These are phyloP conservation scores for Chroicocephalus ridibundus DNA, from an alignment of 2,113 vertebrate genomes.

Conservation along the genomic window DNA sequence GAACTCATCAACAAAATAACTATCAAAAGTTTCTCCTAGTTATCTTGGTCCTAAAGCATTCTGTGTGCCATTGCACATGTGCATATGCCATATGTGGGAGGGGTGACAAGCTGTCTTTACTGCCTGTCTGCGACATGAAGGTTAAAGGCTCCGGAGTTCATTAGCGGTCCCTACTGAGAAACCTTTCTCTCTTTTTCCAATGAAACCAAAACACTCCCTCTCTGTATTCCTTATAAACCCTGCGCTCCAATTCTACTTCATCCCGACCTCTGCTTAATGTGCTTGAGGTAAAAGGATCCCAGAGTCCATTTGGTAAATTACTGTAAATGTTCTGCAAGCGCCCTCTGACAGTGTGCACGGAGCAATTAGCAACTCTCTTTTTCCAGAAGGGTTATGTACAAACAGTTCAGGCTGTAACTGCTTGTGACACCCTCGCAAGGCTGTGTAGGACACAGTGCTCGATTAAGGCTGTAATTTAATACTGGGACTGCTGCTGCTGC, in stretches of 20 bases:
- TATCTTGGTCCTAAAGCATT: neutral
- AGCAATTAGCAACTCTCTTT: conserved; percentile 15
- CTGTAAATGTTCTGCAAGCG: neutral
- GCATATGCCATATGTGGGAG: neutral
- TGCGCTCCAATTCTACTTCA: neutral
- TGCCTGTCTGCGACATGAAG: neutral
- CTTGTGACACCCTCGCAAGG: neutral
- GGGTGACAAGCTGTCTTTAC: neutral
- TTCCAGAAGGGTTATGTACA: neutral
- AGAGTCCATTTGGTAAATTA: conserved; percentile 33
- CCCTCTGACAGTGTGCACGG: neutral
- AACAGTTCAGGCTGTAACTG: neutral
- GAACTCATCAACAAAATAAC: neutral
- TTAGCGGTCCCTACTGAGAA: neutral
- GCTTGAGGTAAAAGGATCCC: neutral
- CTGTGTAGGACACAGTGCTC: neutral
- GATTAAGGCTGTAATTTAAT: neutral
- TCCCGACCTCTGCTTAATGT: neutral
- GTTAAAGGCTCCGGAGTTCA: neutral
- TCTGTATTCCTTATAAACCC: neutral
- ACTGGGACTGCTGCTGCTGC: neutral
- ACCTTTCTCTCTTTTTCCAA: neutral
- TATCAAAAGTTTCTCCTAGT: neutral
- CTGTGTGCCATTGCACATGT: neutral
- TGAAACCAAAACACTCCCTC: neutral